Evolutionary conservation across 2,113 vertebrate species (phyloP).

Genomic region (Lutjanus erythropterus): DNA sequence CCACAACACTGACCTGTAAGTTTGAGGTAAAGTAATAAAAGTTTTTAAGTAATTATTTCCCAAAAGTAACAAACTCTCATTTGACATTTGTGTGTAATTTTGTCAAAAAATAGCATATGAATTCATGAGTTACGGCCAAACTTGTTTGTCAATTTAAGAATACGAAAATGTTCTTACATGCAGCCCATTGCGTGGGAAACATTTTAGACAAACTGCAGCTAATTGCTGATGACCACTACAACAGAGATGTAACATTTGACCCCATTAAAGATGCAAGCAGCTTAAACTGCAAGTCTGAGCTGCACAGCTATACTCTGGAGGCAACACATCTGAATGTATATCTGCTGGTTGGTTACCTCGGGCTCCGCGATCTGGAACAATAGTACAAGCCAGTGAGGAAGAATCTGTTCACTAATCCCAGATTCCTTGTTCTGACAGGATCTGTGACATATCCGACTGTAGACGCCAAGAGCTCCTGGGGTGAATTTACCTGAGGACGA

Average conservation of each 20-base stretch:
- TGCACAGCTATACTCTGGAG: neutral
- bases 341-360: conserved; percentile 19
- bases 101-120: too few relatives aligned
- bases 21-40: too few relatives aligned
- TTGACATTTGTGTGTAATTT: too few relatives aligned
- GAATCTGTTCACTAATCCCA: conserved; percentile 27
- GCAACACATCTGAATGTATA: conserved; percentile 5
- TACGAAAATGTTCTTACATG: too few relatives aligned
- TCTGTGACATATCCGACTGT: conserved; percentile 43
- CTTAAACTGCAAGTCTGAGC: conserved; percentile 20
- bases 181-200: too few relatives aligned
- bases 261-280: conserved; percentile 4
- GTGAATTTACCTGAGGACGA: conserved; percentile 55
- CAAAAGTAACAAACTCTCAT: too few relatives aligned
- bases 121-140: too few relatives aligned
- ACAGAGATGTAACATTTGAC: conserved; percentile 13
- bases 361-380: conserved; percentile 38
- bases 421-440: conserved; percentile 47
- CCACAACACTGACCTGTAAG: too few relatives aligned
- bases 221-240: neutral
- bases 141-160: too few relatives aligned
- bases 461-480: conserved; percentile 52
- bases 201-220: neutral
- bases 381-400: conserved; percentile 3
- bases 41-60: too few relatives aligned